These are phyloP conservation scores for Salpingus planirostris DNA, from an alignment of 2,888 invertebrate genomes.

Conservation along the genomic window DNA sequence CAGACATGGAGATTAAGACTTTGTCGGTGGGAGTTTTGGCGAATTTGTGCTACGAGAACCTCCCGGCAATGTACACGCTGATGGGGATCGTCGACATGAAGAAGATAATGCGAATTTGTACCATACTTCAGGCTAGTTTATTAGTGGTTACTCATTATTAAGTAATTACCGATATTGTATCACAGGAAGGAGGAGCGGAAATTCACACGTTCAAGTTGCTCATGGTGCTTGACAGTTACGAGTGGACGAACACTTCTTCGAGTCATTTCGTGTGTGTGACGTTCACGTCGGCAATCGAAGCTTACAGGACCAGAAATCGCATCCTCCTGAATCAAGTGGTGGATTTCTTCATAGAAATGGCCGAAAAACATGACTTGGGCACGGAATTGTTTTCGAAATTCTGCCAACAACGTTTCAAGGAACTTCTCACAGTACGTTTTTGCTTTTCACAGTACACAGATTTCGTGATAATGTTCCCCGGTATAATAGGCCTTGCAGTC, in stretches of 20 bases:
- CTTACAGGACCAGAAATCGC: constrained; percentile 41
- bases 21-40: constrained; percentile 62
- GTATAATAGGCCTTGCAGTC: too few relatives aligned
- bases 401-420: neutral
- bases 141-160: too few relatives aligned
- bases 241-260: too few relatives aligned
- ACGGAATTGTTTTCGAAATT: neutral
- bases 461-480: too few relatives aligned
- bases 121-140: too few relatives aligned
- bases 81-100: constrained; percentile 64
- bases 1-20: constrained; percentile 44
- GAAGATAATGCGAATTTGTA: constrained; percentile 53
- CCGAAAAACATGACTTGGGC: constrained; percentile 19
- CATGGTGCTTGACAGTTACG: constrained; percentile 48
- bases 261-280: too few relatives aligned
- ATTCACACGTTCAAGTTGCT: constrained; percentile 48
- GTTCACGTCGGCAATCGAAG: constrained; percentile 43
- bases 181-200: too few relatives aligned
- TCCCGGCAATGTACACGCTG: constrained; percentile 63
- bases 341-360: constrained; percentile 47
- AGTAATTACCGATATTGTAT: too few relatives aligned
- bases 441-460: neutral
- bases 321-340: constrained; percentile 45
- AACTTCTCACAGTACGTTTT: neutral
- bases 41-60: constrained; percentile 71